Percentiles rank a stretch among this genome's conserved stretches.
phyloP scores from a whole-genome alignment of 1,140 invertebrate genomes.

The Archegozetes longisetosus region DNA sequence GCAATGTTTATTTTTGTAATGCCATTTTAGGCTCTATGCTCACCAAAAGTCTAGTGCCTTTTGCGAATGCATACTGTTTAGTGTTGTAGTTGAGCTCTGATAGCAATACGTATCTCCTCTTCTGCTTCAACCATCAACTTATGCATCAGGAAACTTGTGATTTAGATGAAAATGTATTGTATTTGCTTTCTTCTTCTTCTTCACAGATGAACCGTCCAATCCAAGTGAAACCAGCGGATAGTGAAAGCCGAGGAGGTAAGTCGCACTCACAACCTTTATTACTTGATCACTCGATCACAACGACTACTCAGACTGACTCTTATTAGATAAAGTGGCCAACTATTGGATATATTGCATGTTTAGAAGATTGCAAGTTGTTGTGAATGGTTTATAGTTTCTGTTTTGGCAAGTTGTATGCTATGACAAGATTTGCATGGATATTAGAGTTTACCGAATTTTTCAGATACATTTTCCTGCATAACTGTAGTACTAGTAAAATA shows the following conservation, averaged over 20 bases:
- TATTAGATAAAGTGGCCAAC: too few relatives aligned
- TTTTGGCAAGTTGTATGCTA: too few relatives aligned
- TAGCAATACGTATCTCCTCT: neutral
- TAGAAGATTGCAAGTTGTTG: too few relatives aligned
- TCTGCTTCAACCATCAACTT: neutral
- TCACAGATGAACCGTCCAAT: conserved; percentile 99
- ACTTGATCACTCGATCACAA: too few relatives aligned
- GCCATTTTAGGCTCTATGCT: neutral
- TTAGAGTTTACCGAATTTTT: too few relatives aligned
- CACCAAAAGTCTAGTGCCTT: neutral
- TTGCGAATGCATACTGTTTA: neutral
- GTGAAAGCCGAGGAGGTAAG: conserved; percentile 91
- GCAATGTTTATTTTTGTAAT: neutral
- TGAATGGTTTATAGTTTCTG: too few relatives aligned
- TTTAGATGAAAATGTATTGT: neutral
- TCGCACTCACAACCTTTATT: too few relatives aligned
- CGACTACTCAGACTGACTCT: too few relatives aligned
- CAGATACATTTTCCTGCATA: too few relatives aligned
- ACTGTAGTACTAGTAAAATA: too few relatives aligned
- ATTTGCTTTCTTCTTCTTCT: conserved; percentile 28
- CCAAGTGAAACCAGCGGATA: conserved; percentile 98
- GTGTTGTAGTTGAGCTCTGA: neutral
- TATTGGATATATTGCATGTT: too few relatives aligned
- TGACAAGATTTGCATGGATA: too few relatives aligned
- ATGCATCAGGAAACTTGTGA: neutral